Evolutionary conservation across 2,797 vertebrate species (phyloP), one percentile per base, ranked within the genome.

Genomic region (Alfaro cultratus): DNA sequence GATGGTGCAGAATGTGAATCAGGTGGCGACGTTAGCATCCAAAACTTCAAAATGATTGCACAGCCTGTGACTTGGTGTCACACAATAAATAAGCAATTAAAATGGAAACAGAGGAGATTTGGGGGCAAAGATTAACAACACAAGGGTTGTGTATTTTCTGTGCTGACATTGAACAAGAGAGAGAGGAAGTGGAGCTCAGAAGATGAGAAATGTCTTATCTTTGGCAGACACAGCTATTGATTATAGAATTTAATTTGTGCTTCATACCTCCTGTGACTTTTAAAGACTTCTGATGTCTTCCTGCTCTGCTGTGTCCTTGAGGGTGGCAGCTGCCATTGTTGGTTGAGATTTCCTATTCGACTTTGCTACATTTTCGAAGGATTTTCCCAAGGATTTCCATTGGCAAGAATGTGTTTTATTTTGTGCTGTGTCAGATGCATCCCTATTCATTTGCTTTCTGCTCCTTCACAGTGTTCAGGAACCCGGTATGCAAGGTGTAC

Each of bases 401-500:
- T 81, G 45, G 79, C 53, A 21, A 67, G 57, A 77, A 76, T 1
- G 36, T 78, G 74, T 78, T 86, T 43, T 62, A 34, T 87, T 84
- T 81, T 64, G 47, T 86, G 73, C 64, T 83, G 62, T 12, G 26
- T 83, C 75, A 78, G 75, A 64, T 72, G 23, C 45, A 78, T 87
- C 15, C 51, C 60, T 78, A 67, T 31, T 39, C 46, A 73, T 41
- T 23, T 82, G 36, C 83, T 23, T 82, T 57, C 23, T 36, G 73
- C 78, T 77, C 51, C 72, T 74, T 76, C 47, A 41, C 88, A 99
- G 98, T 99, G 88, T 95, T 99, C 93, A 98, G 96, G 96, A 98
- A 98, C 75, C 97, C 97, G 0, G 93, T 99, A 83, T 97, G 95
- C 93, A 99, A 98, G 91, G 95, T 99, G 77, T 99, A 99, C 85